Percentiles rank a stretch among this genome's conserved stretches.
These are phyloP conservation scores for Eupeodes latifasciatus DNA, from an alignment of 2,888 invertebrate species.

Conservation along the genomic window DNA sequence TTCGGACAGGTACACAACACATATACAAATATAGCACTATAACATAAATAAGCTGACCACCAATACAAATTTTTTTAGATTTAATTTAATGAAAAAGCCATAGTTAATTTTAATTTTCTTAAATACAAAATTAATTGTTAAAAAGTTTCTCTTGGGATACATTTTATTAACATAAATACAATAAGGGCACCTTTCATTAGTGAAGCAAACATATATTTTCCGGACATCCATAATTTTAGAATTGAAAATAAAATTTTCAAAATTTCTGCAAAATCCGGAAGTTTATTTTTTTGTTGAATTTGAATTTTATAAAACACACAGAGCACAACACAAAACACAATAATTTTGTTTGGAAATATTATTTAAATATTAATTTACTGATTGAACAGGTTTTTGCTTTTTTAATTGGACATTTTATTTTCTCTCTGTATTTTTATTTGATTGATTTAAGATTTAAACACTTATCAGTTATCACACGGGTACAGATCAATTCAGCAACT, in stretches of 20 bases:
- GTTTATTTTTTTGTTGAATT: constrained; percentile 9
- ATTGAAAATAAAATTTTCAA: neutral
- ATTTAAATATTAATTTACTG: constrained; percentile 38
- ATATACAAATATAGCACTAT: no score
- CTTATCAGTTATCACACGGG: constrained; percentile 31
- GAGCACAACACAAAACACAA: constrained; percentile 14
- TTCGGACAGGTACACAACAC: no score
- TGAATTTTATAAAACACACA: constrained; percentile 11
- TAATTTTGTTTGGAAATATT: constrained; percentile 4
- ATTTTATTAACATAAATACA: neutral
- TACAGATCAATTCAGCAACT: constrained; percentile 60
- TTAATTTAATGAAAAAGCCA: neutral
- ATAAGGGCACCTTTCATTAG: constrained; percentile 56
- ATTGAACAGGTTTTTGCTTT: constrained; percentile 20
- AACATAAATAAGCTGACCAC: no score
- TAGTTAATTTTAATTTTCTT: neutral
- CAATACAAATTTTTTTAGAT: no score
- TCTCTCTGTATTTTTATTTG: neutral
- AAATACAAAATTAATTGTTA: neutral
- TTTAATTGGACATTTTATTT: constrained; percentile 20
- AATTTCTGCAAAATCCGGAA: constrained; percentile 23
- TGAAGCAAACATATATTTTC: constrained; percentile 60
- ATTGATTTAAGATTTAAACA: constrained; percentile 24
- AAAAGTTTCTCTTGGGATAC: no score
- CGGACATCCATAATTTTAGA: constrained; percentile 52